Base-by-base conservation (phyloP, 2,888 invertebrate species). In the Monochamus alternatus region DNA sequence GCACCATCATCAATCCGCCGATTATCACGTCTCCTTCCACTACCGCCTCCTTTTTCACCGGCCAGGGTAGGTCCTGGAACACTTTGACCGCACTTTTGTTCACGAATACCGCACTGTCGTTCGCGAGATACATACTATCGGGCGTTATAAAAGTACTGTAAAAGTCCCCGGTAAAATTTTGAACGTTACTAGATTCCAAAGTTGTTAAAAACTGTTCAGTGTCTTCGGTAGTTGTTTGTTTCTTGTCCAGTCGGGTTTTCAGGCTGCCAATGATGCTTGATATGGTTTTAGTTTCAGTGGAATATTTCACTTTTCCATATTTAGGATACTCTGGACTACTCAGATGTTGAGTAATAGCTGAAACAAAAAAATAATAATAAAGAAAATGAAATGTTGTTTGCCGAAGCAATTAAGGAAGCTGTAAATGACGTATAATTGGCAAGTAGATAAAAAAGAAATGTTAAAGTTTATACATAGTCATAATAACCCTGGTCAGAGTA, bases 1-100 rank as follows among this genome's bases (percentile, higher is more conserved):
- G 97, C 0, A 98, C 95, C 96, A 98, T 98, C 96, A 98, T 97
- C 66, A 98, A 90, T 0, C 97, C 98, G 5, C 97, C 98, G 1
- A 98, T 91, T 7, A 97, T 92, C 69, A 98, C 90, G 85, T 97
- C 95, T 0, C 98, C 98, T 86, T 96, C 96, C 69, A 97, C 93
- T 5, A 95, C 93, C 0, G 97, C 96, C 83, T 96, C 95, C 85
- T 94, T 92, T 85, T 96, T 96, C 5, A 96, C 94, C 0, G 97
- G 96, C 96, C 96, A 96, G 72, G 83, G 87, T 22, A 87, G 83
- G 31, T 86, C 87, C 47, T 81, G 82, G 10, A 75, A 58, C 73
- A 79, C 75, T 77, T 75, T 68, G 70, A 52, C 59, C 30, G 73
- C 76, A 78, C 77, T 78, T 55, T 72, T 63, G 63, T 73, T 75